These are phyloP conservation scores for Acrocyrtus sp. DNA, from an alignment of 2,888 invertebrate genomes.

Conservation along the genomic window DNA sequence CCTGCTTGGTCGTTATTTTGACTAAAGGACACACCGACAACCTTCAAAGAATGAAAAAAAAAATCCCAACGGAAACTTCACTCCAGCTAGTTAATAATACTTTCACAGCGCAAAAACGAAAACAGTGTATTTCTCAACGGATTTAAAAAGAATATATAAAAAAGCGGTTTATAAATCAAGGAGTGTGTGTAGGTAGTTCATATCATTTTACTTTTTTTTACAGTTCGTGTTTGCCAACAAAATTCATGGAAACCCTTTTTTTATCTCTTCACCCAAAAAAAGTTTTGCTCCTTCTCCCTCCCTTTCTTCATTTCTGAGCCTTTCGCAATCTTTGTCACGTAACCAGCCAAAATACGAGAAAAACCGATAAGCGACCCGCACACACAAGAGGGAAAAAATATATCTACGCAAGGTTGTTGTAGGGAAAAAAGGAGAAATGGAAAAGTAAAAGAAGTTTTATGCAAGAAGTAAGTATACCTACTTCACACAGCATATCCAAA, in stretches of 20 bases:
- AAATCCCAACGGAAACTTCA: too few species aligned
- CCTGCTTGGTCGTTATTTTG: too few species aligned
- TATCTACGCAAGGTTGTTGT: background rate
- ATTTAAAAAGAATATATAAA: background rate
- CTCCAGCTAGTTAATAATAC: too few species aligned
- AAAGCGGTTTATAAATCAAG: background rate
- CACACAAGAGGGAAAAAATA: background rate
- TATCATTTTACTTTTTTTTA: background rate
- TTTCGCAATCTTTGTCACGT: slow-evolving; percentile 25
- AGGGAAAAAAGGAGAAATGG: background rate
- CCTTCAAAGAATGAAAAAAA: too few species aligned
- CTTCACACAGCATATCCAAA: background rate
- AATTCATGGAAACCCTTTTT: background rate
- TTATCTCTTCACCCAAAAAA: background rate
- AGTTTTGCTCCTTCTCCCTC: background rate
- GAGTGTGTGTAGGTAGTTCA: background rate
- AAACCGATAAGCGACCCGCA: slow-evolving; percentile 16
- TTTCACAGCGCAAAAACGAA: background rate
- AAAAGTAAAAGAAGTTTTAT: background rate
- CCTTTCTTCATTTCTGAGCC: slow-evolving; percentile 4
- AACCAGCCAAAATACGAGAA: slow-evolving; percentile 15
- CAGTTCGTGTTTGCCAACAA: background rate
- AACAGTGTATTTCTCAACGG: background rate
- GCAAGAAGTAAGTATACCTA: background rate
- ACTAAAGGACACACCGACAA: too few species aligned